Base-by-base conservation (phyloP, 2,888 invertebrate species). In the Idaea aversata region DNA sequence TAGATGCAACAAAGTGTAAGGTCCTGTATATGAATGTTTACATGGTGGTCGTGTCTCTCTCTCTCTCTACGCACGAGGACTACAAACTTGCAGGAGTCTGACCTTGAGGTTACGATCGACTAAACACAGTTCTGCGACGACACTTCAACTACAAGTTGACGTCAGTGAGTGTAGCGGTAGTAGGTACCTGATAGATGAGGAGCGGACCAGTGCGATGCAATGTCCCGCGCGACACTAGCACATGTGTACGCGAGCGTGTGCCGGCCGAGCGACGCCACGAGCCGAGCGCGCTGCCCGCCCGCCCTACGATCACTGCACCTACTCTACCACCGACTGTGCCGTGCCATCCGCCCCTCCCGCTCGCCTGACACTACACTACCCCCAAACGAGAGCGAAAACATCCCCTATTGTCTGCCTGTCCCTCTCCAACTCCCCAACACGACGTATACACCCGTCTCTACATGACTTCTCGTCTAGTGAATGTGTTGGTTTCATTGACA, bases 341-440 rank as follows among this genome's bases (percentile, higher is more conserved):
- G 47, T 13, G 47, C 47, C 47, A 2, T 13, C 5, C 5, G 7
- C 47, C 47, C 10, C 3, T 13, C 25, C 25, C n/a, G 38, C 38
- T 6, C 38, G 38, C 38, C 38, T 13, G 2, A 38, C 5, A n/a
- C n/a, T 1, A 25, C 25, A 3, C 25, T 25, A 25, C 47, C 7
- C 47, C 47, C 47, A 47, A 47, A 47, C 47, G 47, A 47, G 47
- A 47, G 47, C 47, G 47, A 47, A 47, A 47, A 47, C 47, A 47
- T 47, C 47, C 47, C 47, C 47, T 13, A 47, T 13, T 0, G 47
- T 13, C 13, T 10, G 10, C 3, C 13, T 13, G 47, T 47, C 47
- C 47, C 10, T 4, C 47, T 47, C 47, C 3, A 47, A 47, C 47
- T 13, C 47, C 47, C 13, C 25, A 3, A 47, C 47, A 0, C 6